Percentiles rank a stretch among this genome's conserved stretches.
Conservation (phyloP, 1,140 invertebrate species). For the Mercenaria mercenaria region DNA sequence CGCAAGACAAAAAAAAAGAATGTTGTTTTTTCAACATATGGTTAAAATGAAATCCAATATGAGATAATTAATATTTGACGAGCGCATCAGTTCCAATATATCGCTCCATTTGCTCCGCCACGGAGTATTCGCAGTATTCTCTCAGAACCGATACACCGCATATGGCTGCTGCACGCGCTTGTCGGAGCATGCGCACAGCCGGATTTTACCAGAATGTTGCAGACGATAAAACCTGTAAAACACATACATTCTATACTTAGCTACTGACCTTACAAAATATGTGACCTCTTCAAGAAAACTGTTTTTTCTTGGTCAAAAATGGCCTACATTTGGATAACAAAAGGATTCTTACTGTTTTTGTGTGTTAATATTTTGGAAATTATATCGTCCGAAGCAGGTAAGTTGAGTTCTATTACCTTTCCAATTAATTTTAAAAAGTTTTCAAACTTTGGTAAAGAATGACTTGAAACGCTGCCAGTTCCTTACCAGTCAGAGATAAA, state of each 20-base stretch:
- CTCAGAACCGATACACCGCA: slow-evolving; percentile 27
- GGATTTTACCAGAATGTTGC: background rate
- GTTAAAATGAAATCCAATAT: background rate
- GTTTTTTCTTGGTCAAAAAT: slow-evolving; percentile 45
- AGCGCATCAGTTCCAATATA: background rate
- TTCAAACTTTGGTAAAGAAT: background rate
- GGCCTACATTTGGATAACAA: slow-evolving; percentile 23
- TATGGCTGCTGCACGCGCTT: slow-evolving; percentile 34
- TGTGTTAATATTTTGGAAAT: background rate
- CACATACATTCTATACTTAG: slow-evolving; percentile 28
- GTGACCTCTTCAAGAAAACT: slow-evolving; percentile 22
- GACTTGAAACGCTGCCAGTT: background rate
- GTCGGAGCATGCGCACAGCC: slow-evolving; percentile 23
- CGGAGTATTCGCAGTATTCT: background rate
- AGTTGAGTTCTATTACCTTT: background rate
- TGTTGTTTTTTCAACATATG: background rate
- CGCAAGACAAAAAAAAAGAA: background rate
- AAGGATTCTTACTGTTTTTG: slow-evolving; percentile 27
- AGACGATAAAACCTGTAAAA: slow-evolving; percentile 32
- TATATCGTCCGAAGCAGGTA: slow-evolving; percentile 1
- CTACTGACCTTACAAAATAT: slow-evolving; percentile 46
- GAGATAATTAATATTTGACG: background rate
- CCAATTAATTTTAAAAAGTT: slow-evolving; percentile 3
- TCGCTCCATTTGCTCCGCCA: slow-evolving; percentile 10
- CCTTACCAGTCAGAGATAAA: no score